These are phyloP conservation scores for Chrysolina oricalcia DNA, from an alignment of 2,888 invertebrate species.

Conservation along the genomic window DNA sequence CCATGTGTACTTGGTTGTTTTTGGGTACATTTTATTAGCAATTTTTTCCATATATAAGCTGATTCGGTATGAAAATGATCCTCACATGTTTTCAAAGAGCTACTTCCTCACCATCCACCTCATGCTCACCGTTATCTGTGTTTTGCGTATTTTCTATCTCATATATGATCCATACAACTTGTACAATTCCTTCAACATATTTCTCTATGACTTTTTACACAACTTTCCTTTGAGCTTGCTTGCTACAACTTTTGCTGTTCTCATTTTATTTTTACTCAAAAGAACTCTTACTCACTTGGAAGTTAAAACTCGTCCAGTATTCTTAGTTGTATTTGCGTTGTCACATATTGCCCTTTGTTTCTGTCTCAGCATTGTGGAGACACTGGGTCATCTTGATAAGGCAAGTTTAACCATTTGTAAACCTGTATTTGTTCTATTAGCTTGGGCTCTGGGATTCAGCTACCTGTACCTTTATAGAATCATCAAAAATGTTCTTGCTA, in stretches of 20 bases:
- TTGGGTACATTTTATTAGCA: slow-evolving; percentile 88
- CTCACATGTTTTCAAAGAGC: slow-evolving; percentile 89
- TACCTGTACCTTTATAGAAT: slow-evolving; percentile 90
- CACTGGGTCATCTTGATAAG: slow-evolving; percentile 68
- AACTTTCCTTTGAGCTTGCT: slow-evolving; percentile 90
- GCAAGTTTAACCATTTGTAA: slow-evolving; percentile 82
- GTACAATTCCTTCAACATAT: slow-evolving; percentile 84
- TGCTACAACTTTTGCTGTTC: slow-evolving; percentile 90
- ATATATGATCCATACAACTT: slow-evolving; percentile 95
- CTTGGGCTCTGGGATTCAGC: slow-evolving; percentile 87
- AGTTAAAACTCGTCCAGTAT: slow-evolving; percentile 81
- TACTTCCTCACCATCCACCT: slow-evolving; percentile 91
- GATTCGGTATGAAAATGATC: slow-evolving; percentile 88
- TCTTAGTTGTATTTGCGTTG: slow-evolving; percentile 85
- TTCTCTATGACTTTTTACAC: slow-evolving; percentile 86
- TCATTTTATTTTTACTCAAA: slow-evolving; percentile 88
- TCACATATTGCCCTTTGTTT: slow-evolving; percentile 87
- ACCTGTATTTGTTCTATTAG: slow-evolving; percentile 89
- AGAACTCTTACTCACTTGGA: slow-evolving; percentile 83
- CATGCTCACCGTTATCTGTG: slow-evolving; percentile 87
- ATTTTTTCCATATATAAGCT: slow-evolving; percentile 90
- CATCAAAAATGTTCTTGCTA: slow-evolving; percentile 82
- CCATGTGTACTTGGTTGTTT: slow-evolving; percentile 90
- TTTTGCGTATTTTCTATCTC: slow-evolving; percentile 88
- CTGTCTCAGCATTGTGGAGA: slow-evolving; percentile 86